Percentiles rank a stretch among this genome's conserved stretches.
Evolutionary conservation across 2,888 invertebrate genomes (phyloP).

Genomic region (Shargacucullia verbasci): DNA sequence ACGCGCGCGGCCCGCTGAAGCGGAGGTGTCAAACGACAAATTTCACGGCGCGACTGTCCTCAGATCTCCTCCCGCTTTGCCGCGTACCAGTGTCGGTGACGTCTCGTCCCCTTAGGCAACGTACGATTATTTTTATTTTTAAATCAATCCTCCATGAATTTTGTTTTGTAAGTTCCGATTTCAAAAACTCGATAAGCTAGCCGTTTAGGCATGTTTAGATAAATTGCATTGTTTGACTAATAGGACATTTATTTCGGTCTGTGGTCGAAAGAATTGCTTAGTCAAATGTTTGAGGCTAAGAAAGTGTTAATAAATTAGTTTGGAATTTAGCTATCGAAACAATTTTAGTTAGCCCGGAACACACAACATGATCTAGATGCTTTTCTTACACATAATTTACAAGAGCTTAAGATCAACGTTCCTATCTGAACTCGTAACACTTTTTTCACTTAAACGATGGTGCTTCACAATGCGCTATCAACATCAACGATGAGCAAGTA

Average conservation of each 20-base stretch:
- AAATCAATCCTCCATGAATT: constrained; percentile 39
- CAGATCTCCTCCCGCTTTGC: constrained; percentile 69
- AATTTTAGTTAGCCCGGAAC: too few relatives aligned
- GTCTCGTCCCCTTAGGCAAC: constrained; percentile 57
- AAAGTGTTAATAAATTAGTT: too few relatives aligned
- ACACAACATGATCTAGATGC: too few relatives aligned
- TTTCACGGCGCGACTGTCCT: constrained; percentile 73
- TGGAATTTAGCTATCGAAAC: too few relatives aligned
- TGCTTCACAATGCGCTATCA: constrained; percentile 18
- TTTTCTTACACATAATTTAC: too few relatives aligned
- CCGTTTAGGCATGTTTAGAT: neutral
- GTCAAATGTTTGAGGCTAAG: too few relatives aligned
- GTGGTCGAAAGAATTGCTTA: too few relatives aligned
- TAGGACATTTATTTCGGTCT: too few relatives aligned
- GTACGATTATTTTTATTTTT: constrained; percentile 56
- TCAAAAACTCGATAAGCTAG: neutral
- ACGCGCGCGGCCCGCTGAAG: constrained; percentile 68
- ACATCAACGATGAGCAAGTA: constrained; percentile 55
- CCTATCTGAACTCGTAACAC: neutral
- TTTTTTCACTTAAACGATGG: neutral
- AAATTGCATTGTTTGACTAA: neutral
- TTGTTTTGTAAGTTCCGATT: constrained; percentile 3
- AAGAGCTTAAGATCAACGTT: too few relatives aligned
- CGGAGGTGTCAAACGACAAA: constrained; percentile 81
- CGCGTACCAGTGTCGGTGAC: constrained; percentile 62